Evolutionary conservation across 2,113 vertebrate genomes (phyloP), one percentile per base, ranked within the genome.

Genomic region (Microtus ochrogaster): DNA sequence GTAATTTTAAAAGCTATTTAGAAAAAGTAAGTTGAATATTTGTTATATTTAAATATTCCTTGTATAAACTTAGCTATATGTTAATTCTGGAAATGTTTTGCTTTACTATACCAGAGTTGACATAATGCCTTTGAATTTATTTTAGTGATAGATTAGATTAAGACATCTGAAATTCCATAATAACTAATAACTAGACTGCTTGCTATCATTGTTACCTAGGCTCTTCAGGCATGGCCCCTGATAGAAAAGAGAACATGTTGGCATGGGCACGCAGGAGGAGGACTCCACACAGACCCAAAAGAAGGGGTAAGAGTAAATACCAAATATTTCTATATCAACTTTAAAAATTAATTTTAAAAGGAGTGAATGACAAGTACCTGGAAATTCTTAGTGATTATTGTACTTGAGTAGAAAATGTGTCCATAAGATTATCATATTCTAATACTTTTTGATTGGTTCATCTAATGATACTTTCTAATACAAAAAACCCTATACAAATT

Each of bases 221-320:
- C 98, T 98, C 95, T 99, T 36, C 98, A 98, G 4, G 94, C 96
- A 30, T 99, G 98, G 98, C 99, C 98, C 14, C 96, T 98, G 82
- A 97, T 98, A 91, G 99, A 99, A 92, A 99, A 99, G 98, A 99
- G 99, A 91, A 99, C 98, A 94, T 99, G 99, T 97, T 99, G 99
- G 99, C 99, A 99, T 3, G 99, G 99, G 72, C 96, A 99, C 33
- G 99, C 99, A 52, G 99, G 99, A 63, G 99, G 99, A 97, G 97
- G 99, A 61, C 99, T 99, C 70, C 99, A 98, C 94, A 98, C 99
- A 28, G 99, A 99, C 97, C 99, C 99, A 28, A 99, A 99, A 98
- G 99, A 99, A 98, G 99, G 99, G 99, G 99, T 99, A 98, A 99
- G 99, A 96, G 70, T 11, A 4, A 58, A 44, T 95, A 82, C 76